Conservation (phyloP, 2,888 invertebrate species). For the Pristionchus fissidentatus region DNA sequence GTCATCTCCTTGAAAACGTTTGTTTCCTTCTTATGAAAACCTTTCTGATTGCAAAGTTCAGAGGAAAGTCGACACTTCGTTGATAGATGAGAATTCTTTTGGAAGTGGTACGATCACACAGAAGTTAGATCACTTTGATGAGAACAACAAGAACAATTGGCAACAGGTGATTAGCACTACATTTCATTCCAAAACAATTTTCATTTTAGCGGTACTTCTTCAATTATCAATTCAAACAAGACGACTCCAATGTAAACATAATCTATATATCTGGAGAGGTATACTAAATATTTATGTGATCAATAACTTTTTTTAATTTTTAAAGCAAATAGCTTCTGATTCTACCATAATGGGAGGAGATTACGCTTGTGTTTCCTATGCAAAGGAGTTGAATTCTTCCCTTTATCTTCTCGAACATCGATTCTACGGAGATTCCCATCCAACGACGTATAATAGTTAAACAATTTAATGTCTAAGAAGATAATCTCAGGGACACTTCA, state of each 20-base stretch:
- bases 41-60: too few species aligned
- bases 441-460: too few species aligned
- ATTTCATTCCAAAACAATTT: too few species aligned
- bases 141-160: background rate
- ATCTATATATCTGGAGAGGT: constrained; percentile 41
- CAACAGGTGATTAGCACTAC: background rate
- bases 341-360: background rate
- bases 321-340: background rate
- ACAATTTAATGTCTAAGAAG: too few species aligned
- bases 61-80: background rate
- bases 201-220: background rate
- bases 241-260: constrained; percentile 11
- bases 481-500: constrained; percentile 84
- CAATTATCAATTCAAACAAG: background rate
- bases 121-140: constrained; percentile 26
- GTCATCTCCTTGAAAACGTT: background rate
- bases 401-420: too few species aligned
- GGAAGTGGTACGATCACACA: background rate
- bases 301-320: background rate
- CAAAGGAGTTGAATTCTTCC: background rate
- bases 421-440: too few species aligned
- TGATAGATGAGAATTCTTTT: background rate
- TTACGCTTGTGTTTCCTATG: background rate
- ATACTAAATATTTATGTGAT: too few species aligned
- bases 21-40: background rate